Conservation (phyloP, 1,140 invertebrate species). For the Drosophila lacertosa region DNA sequence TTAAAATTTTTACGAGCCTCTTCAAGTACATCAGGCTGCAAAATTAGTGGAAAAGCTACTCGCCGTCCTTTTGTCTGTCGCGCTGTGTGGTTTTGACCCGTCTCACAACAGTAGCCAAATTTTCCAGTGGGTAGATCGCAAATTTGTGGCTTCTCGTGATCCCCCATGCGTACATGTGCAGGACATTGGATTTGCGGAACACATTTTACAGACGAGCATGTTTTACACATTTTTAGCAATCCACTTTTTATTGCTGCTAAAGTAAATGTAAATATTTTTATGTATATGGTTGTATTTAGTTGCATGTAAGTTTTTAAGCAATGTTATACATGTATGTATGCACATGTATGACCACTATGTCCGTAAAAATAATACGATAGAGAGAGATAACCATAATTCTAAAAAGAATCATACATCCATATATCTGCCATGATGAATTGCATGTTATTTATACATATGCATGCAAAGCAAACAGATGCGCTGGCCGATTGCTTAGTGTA, state of each 20-base stretch:
- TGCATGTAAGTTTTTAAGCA: too few species aligned
- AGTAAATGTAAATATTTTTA: not conserved
- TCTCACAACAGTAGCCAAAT: constrained; percentile 86
- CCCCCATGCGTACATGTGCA: constrained; percentile 85
- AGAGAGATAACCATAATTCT: constrained; percentile 13
- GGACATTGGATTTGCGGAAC: constrained; percentile 87
- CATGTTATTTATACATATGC: not conserved
- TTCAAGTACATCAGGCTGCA: constrained; percentile 66
- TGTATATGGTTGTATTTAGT: not conserved
- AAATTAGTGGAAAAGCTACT: constrained; percentile 26
- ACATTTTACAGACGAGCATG: constrained; percentile 85
- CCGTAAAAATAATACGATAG: not conserved
- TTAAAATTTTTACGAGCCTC: constrained; percentile 64
- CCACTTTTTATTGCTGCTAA: constrained; percentile 35
- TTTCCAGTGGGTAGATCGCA: constrained; percentile 85
- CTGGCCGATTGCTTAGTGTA: too few species aligned
- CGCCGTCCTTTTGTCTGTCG: constrained; percentile 12
- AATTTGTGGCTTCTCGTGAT: constrained; percentile 79
- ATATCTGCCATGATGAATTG: constrained; percentile 5
- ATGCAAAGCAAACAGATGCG: not conserved
- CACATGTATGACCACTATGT: not conserved
- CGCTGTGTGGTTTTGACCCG: constrained; percentile 86
- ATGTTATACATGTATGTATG: not conserved
- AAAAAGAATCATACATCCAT: constrained; percentile 10
- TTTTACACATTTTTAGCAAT: constrained; percentile 67